phyloP scores from a whole-genome alignment of 2,888 invertebrate species.

The Callimorpha dominula region DNA sequence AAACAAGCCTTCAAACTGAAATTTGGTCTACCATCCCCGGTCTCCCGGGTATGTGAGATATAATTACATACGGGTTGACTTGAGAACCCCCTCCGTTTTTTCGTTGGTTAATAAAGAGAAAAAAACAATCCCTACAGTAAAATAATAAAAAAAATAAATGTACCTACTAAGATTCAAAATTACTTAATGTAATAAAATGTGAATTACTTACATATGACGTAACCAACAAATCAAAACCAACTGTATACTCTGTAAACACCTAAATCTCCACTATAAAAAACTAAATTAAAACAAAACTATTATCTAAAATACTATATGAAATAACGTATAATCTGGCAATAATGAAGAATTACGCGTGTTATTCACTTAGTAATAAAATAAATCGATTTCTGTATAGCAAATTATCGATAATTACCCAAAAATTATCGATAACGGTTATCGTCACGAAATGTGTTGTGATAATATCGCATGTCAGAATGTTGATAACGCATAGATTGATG shows the following conservation, averaged over 20 bases:
- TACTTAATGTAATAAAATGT: neutral
- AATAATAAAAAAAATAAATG: too few species aligned
- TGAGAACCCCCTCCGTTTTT: too few species aligned
- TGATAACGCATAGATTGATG: constrained; percentile 61
- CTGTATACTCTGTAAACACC: neutral
- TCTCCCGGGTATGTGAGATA: too few species aligned
- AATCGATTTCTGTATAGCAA: constrained; percentile 44
- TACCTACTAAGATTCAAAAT: too few species aligned
- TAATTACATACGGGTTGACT: too few species aligned
- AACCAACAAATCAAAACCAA: constrained; percentile 5
- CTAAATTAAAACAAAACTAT: constrained; percentile 21
- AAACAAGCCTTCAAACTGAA: too few species aligned
- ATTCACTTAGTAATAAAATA: constrained; percentile 49
- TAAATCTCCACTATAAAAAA: constrained; percentile 14
- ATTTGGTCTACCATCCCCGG: too few species aligned
- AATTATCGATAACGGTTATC: constrained; percentile 47
- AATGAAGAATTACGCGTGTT: constrained; percentile 58
- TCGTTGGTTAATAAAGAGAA: too few species aligned
- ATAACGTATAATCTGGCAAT: constrained; percentile 59
- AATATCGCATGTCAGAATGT: constrained; percentile 51
- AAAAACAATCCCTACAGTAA: too few species aligned
- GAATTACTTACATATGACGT: neutral
- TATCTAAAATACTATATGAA: constrained; percentile 54
- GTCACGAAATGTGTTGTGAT: constrained; percentile 38
- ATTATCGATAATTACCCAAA: constrained; percentile 51